Percentiles rank a stretch among this genome's conserved stretches.
Conservation (phyloP, 2,797 vertebrate species). For the Brachyalestes nurse region DNA sequence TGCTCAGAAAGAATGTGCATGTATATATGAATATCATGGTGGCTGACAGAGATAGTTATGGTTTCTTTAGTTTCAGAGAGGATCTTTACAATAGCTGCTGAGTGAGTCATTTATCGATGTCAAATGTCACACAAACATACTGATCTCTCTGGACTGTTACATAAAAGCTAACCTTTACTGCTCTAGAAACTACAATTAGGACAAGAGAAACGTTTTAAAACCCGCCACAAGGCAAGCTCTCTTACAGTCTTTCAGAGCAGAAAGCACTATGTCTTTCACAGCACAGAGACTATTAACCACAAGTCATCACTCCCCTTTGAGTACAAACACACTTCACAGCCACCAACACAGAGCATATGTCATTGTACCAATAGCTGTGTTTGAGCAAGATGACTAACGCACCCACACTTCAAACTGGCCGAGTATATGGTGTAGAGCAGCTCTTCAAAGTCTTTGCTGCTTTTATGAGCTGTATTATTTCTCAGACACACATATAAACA, state of each 20-base stretch:
- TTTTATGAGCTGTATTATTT: constrained; percentile 82
- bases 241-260: not conserved
- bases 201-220: constrained; percentile 21
- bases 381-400: constrained; percentile 70
- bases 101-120: constrained; percentile 71
- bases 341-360: constrained; percentile 68
- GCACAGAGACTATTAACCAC: constrained; percentile 21
- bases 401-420: constrained; percentile 57
- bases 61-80: constrained; percentile 62
- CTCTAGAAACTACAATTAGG: not conserved
- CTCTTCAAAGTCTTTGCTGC: constrained; percentile 69
- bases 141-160: constrained; percentile 60
- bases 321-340: constrained; percentile 69
- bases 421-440: constrained; percentile 20
- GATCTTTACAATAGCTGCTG: constrained; percentile 61
- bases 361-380: constrained; percentile 69
- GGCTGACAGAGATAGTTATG: constrained; percentile 63
- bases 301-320: constrained; percentile 50
- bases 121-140: constrained; percentile 35
- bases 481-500: constrained; percentile 82
- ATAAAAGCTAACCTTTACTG: not conserved
- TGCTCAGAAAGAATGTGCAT: constrained; percentile 55
- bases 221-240: not conserved
- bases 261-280: not conserved
- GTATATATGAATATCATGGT: constrained; percentile 66